Evolutionary conservation across 92 coral and sea anemone species (phyloP).

Genomic region (Epizoanthus rinbou): DNA sequence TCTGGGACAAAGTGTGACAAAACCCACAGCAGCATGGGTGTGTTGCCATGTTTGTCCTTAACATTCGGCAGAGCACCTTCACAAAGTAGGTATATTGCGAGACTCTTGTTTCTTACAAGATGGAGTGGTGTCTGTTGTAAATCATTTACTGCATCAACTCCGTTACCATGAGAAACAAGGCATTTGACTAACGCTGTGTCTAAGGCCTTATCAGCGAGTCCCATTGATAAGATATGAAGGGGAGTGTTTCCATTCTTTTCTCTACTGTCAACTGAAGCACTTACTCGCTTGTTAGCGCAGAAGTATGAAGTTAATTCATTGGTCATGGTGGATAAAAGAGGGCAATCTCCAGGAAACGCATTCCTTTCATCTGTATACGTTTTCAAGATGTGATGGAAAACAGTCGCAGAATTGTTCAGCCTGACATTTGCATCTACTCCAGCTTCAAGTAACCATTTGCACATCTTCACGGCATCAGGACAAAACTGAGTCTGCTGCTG

Average conservation of each 20-base stretch:
- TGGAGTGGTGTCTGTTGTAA: not conserved
- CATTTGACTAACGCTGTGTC: not conserved
- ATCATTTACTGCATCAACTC: not conserved
- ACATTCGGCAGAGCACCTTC: not conserved
- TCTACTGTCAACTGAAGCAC: not conserved
- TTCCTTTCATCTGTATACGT: no score
- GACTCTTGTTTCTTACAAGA: not conserved
- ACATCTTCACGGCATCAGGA: no score
- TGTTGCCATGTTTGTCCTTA: not conserved
- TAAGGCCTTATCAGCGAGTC: no score
- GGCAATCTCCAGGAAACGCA: not conserved
- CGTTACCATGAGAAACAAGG: not conserved
- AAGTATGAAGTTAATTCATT: not conserved
- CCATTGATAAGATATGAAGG: not conserved
- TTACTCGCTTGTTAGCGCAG: not conserved
- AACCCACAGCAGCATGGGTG: not conserved
- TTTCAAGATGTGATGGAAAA: not conserved
- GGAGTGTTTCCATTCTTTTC: not conserved
- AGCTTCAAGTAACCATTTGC: not conserved
- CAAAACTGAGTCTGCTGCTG: no score
- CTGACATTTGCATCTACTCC: not conserved
- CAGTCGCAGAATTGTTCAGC: not conserved
- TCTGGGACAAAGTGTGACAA: not conserved
- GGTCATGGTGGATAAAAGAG: not conserved
- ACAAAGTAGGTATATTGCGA: not conserved